phyloP scores from a whole-genome alignment of 1,140 invertebrate genomes.

The Laodelphax striatellus region DNA sequence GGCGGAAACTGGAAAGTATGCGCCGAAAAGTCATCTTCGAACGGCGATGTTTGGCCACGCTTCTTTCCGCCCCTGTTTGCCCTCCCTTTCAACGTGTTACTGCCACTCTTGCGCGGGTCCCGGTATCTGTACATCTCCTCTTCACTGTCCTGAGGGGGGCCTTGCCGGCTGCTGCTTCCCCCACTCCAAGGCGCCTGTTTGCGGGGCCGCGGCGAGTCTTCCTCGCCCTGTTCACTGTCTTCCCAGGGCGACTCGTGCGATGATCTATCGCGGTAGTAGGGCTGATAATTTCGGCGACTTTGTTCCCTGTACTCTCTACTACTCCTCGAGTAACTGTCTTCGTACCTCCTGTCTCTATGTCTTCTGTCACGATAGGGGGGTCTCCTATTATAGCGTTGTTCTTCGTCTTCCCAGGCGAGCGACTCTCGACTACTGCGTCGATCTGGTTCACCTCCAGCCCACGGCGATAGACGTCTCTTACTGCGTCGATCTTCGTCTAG shows the following conservation, averaged over 20 bases:
- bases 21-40: slow-evolving; percentile 55
- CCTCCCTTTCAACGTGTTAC: background rate
- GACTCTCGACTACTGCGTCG: slow-evolving; percentile 22
- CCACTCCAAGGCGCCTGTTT: slow-evolving; percentile 15
- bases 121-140: slow-evolving; percentile 1
- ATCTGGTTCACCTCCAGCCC: slow-evolving; percentile 17
- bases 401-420: slow-evolving; percentile 25
- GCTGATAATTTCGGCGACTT: slow-evolving; percentile 31
- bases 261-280: slow-evolving; percentile 29
- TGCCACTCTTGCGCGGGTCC: background rate
- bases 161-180: background rate
- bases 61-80: slow-evolving; percentile 15
- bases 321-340: slow-evolving; percentile 29
- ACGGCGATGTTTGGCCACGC: slow-evolving; percentile 42
- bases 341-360: slow-evolving; percentile 30
- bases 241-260: slow-evolving; percentile 42
- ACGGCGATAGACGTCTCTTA: slow-evolving; percentile 15
- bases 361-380: slow-evolving; percentile 22
- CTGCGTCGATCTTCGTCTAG: slow-evolving; percentile 22
- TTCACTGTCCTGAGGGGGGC: slow-evolving; percentile 3
- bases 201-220: slow-evolving; percentile 16
- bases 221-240: slow-evolving; percentile 29
- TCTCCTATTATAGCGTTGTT: slow-evolving; percentile 20
- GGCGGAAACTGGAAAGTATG: slow-evolving; percentile 21
- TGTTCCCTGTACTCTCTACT: slow-evolving; percentile 27